Base-by-base conservation (phyloP, 2,113 vertebrate genomes). In the Ciconia boyciana region DNA sequence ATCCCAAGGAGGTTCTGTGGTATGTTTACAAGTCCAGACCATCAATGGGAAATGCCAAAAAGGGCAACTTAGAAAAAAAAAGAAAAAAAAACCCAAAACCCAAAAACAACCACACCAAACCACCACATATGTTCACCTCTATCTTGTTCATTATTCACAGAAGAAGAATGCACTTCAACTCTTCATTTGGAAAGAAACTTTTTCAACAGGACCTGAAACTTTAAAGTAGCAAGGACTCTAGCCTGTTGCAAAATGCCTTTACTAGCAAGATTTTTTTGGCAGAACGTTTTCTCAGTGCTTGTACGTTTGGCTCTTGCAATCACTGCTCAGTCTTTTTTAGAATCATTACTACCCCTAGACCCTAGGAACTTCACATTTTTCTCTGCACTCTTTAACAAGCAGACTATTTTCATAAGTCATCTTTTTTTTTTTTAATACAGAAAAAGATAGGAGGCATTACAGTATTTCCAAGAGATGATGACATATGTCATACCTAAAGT, bases 371-470 rank as follows among this genome's bases (percentile, higher is more conserved):
- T 49, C 1, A 1, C 43, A 5, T 21, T 61, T 44, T 85, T 70
- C 39, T 16, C 9, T 54, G 13, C 7, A 49, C 6, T 82, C 32
- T 91, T 81, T 76, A 87, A 74, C 8, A 69, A 62, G 28, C 3
- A 60, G 11, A 29, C 4, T 65, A 13, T 70, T 87, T 70, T 64
- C 10, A 0, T 36, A 83, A 20, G 6, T 14, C 0, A 0, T 15
- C 5, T n/a, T 21, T 49, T 31, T 51, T 51, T 41, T n/a, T 89
- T 70, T 28, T 9, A 26, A 34, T 36, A 76, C 4, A 49, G 25
- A 46, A 60, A 62, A 68, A 57, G 8, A 55, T 5, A n/a, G 29
- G 9, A 39, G 5, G 25, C 8, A 78, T 54, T 61, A 66, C 20
- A 41, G 0, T 24, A 89, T 71, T 81, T 70, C 22, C 32, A 88